Percentiles rank a stretch among this genome's conserved stretches.
phyloP scores from a whole-genome alignment of 2,113 vertebrate species.

The Marmota monax region DNA sequence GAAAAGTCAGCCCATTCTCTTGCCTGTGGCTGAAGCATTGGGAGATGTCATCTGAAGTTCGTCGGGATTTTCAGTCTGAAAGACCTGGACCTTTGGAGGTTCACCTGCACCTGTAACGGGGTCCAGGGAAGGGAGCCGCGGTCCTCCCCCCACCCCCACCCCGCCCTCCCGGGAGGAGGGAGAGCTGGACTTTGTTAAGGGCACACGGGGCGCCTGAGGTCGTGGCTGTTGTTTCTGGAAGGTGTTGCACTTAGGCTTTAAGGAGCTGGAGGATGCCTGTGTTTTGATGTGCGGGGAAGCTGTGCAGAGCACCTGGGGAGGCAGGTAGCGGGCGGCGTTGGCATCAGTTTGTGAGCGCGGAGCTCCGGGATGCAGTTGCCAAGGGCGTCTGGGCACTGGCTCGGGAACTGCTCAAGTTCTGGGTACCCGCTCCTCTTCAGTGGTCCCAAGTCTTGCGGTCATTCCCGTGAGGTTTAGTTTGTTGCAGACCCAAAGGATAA shows the following conservation, averaged over 20 bases:
- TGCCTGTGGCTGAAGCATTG: not conserved
- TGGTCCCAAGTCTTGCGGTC: not conserved
- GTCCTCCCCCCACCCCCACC: not conserved
- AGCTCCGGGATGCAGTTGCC: conserved; percentile 1
- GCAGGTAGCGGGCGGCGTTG: not conserved
- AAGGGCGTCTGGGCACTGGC: not conserved
- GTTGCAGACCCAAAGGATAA: conserved; percentile 30
- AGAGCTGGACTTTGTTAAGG: not conserved
- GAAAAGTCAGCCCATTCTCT: conserved; percentile 12
- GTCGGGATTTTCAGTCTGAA: not conserved
- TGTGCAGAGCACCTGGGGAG: not conserved
- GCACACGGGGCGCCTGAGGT: not conserved
- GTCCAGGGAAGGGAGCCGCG: not conserved
- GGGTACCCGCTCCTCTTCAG: not conserved
- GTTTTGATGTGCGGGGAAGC: not conserved
- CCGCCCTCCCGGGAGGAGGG: not conserved
- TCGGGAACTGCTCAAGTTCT: conserved; percentile 18
- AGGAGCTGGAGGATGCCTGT: not conserved
- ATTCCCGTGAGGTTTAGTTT: conserved; percentile 30
- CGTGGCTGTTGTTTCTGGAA: conserved; percentile 33
- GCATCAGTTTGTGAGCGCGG: not conserved
- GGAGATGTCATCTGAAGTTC: conserved; percentile 55
- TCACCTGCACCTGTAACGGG: not conserved
- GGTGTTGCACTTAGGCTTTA: not conserved
- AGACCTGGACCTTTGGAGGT: not conserved